Conservation (phyloP, 2,888 invertebrate species). For the Lasioglossum malachurum region DNA sequence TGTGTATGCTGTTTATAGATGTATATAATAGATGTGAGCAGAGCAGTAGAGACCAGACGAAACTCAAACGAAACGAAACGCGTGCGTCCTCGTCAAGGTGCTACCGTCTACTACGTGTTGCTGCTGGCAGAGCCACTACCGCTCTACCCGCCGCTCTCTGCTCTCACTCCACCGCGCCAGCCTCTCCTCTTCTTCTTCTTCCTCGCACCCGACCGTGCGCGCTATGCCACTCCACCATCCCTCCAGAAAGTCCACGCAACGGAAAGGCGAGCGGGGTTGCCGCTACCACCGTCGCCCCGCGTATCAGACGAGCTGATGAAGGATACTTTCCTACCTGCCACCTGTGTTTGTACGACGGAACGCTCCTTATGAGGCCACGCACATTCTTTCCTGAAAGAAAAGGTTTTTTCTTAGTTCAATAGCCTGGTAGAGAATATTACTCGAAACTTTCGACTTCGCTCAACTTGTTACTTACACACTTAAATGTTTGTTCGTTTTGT, state of each 20-base stretch:
- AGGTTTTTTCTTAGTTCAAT: neutral
- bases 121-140: constrained; percentile 60
- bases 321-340: constrained; percentile 54
- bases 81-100: constrained; percentile 52
- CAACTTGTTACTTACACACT: neutral
- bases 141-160: constrained; percentile 37
- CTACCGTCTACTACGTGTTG: constrained; percentile 71
- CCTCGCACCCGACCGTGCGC: constrained; percentile 15
- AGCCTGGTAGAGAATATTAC: neutral
- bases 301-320: constrained; percentile 22
- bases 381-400: neutral
- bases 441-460: neutral
- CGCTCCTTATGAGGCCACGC: neutral
- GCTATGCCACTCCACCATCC: constrained; percentile 49
- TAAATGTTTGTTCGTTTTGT: neutral
- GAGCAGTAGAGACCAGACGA: neutral
- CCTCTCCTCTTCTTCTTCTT: constrained; percentile 12
- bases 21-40: neutral
- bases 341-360: neutral
- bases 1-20: neutral
- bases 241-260: constrained; percentile 41
- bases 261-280: constrained; percentile 60
- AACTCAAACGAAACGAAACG: constrained; percentile 20
- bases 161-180: constrained; percentile 4
- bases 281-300: constrained; percentile 58